Evolutionary conservation across 2,888 invertebrate genomes (phyloP).

Genomic region (Drosophila demipolita): DNA sequence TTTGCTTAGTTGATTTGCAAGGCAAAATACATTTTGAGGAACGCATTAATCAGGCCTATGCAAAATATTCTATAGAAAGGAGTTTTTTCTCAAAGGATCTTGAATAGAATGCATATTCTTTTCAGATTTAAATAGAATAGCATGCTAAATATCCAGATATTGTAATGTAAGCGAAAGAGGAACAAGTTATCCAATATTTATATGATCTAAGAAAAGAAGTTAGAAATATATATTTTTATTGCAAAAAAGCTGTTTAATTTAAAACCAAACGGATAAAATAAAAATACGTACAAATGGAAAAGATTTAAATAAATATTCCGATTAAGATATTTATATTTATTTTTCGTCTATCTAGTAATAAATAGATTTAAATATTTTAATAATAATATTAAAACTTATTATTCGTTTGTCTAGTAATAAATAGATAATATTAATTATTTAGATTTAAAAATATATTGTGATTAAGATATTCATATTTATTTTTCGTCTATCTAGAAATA

Average conservation of each 20-base stretch:
- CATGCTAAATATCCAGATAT: neutral
- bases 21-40: slow-evolving; percentile 2
- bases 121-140: neutral
- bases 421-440: neutral
- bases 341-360: neutral
- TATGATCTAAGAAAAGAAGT: neutral
- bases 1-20: slow-evolving; percentile 26
- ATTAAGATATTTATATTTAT: neutral
- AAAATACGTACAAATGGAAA: neutral
- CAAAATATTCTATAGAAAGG: neutral
- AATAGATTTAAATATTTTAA: neutral
- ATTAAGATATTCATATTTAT: neutral
- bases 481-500: no score
- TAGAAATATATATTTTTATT: neutral
- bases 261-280: neutral
- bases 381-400: neutral
- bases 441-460: neutral
- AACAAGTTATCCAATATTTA: neutral
- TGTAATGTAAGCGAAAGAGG: accelerated
- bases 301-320: neutral
- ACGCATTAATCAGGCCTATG: neutral
- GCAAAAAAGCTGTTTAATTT: neutral
- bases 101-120: neutral
- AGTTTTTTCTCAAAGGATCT: neutral
- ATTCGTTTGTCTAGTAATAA: neutral